phyloP scores from a whole-genome alignment of 2,888 invertebrate genomes.

The Doris montereyensis region DNA sequence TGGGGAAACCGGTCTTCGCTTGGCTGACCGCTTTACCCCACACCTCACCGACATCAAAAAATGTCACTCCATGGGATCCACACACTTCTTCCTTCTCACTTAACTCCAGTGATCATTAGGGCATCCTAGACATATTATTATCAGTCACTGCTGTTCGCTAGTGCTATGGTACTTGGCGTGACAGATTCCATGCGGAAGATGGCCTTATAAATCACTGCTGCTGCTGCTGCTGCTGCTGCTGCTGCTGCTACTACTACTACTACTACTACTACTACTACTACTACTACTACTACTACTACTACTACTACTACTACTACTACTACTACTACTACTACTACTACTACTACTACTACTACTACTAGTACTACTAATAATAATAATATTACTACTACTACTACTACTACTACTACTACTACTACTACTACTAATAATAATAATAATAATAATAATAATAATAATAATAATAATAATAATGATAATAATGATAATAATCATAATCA shows the following conservation, averaged over 20 bases:
- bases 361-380: neutral
- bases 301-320: conserved; percentile 5
- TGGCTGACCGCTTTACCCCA: too few species aligned
- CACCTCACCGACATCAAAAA: too few species aligned
- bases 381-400: neutral
- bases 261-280: conserved; percentile 13
- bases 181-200: too few species aligned
- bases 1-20: too few species aligned
- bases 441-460: conserved; percentile 26
- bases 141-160: too few species aligned
- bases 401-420: neutral
- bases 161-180: too few species aligned
- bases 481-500: neutral
- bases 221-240: neutral
- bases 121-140: too few species aligned
- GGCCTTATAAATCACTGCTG: neutral
- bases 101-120: too few species aligned
- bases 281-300: conserved; percentile 14
- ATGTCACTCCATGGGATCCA: too few species aligned
- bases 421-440: neutral
- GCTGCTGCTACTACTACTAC: neutral
- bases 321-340: neutral
- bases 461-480: conserved; percentile 16
- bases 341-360: neutral
- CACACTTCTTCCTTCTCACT: too few species aligned